Conservation (phyloP, 2,113 vertebrate genomes). For the Nerophis lumbriciformis region DNA sequence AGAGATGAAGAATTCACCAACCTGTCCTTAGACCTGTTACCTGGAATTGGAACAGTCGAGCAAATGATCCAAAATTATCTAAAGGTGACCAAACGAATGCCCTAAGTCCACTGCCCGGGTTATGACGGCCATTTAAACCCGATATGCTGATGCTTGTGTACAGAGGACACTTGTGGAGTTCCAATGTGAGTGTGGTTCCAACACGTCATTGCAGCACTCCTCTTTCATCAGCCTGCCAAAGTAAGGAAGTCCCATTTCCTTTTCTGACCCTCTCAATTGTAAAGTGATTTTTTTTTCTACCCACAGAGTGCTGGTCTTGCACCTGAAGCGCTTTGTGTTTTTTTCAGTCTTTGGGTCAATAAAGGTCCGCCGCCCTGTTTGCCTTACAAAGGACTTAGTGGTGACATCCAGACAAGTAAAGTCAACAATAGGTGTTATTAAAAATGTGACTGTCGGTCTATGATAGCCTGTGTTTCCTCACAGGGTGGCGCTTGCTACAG, state of each 20-base stretch:
- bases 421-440: not conserved
- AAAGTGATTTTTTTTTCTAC: not conserved
- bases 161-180: conserved; percentile 16
- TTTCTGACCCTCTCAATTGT: no score
- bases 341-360: not conserved
- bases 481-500: conserved; percentile 7
- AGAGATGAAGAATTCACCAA: conserved; percentile 11
- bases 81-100: not conserved
- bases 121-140: not conserved
- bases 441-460: not conserved
- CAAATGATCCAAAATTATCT: conserved; percentile 10
- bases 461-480: not conserved
- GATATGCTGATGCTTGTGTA: not conserved
- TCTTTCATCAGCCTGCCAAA: conserved; percentile 14
- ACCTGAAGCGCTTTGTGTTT: conserved; percentile 15
- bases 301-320: conserved; percentile 22
- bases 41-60: conserved; percentile 8
- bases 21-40: conserved; percentile 15
- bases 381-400: conserved; percentile 1
- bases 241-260: conserved; percentile 5
- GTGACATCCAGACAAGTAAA: conserved; percentile 6
- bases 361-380: conserved; percentile 2
- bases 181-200: conserved; percentile 8
- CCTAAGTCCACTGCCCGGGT: not conserved
- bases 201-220: not conserved